Percentiles rank a stretch among this genome's conserved stretches.
Evolutionary conservation across 2,797 vertebrate species (phyloP).

Genomic region (Propithecus deckenii): DNA sequence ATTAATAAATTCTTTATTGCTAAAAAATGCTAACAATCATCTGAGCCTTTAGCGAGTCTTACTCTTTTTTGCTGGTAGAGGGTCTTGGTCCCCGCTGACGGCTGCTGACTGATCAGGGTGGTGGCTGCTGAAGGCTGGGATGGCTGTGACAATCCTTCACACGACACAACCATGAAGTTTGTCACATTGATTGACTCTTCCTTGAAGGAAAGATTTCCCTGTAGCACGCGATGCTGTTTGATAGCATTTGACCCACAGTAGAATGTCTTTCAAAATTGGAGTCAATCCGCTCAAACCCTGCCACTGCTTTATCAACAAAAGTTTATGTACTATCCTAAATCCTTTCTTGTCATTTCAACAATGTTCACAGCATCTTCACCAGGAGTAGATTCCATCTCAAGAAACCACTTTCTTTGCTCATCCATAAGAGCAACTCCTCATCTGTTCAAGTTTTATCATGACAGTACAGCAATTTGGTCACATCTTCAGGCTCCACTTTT

Average conservation of each 20-base stretch:
- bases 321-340: neutral
- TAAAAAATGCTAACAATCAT: neutral
- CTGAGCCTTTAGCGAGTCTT: neutral
- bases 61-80: neutral
- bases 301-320: neutral
- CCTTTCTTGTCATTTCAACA: neutral
- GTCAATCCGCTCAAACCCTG: neutral
- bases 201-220: neutral
- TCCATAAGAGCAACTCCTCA: neutral
- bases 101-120: neutral
- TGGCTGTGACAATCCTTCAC: neutral
- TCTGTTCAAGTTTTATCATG: neutral
- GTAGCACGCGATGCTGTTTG: neutral
- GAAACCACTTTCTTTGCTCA: neutral
- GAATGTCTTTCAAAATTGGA: neutral
- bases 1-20: too few species aligned
- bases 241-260: neutral
- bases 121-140: neutral
- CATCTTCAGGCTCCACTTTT: neutral
- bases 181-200: neutral
- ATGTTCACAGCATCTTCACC: neutral
- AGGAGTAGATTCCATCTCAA: neutral
- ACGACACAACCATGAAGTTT: neutral
- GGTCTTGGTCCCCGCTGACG: neutral
- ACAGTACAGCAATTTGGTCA: neutral